Percentiles rank a stretch among this genome's conserved stretches.
Evolutionary conservation across 2,797 vertebrate species (phyloP).

Genomic region (Pterois miles): DNA sequence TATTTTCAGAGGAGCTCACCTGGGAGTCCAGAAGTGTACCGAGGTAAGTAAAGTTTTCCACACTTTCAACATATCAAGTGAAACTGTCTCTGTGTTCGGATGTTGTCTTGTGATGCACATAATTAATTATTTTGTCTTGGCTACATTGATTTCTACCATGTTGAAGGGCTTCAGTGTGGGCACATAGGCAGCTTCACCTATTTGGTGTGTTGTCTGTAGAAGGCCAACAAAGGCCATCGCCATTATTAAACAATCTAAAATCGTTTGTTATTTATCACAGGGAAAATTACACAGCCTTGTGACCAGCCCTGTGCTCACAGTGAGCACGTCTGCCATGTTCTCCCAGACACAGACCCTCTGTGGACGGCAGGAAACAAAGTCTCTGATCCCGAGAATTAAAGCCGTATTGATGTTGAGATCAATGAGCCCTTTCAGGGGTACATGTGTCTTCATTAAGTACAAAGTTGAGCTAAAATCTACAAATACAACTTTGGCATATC

Average conservation of each 20-base stretch:
- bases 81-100: constrained; percentile 3
- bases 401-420: not conserved
- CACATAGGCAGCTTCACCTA: not conserved
- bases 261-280: not conserved
- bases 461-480: not conserved
- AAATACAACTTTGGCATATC: not conserved
- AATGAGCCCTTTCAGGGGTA: constrained; percentile 6
- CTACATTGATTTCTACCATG: constrained; percentile 5
- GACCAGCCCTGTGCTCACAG: not conserved
- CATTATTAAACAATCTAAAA: not conserved
- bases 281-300: not conserved
- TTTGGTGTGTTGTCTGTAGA: not conserved
- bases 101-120: constrained; percentile 4
- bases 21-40: not conserved
- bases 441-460: not conserved
- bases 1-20: not conserved
- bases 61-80: not conserved
- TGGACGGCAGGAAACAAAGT: not conserved
- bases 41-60: not conserved
- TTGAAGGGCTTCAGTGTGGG: not conserved
- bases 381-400: not conserved
- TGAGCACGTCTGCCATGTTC: not conserved
- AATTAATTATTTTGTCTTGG: not conserved
- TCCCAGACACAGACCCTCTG: not conserved
- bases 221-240: not conserved